Evolutionary conservation across 2,113 vertebrate genomes (phyloP).

Genomic region (Dryoscopus gambensis): DNA sequence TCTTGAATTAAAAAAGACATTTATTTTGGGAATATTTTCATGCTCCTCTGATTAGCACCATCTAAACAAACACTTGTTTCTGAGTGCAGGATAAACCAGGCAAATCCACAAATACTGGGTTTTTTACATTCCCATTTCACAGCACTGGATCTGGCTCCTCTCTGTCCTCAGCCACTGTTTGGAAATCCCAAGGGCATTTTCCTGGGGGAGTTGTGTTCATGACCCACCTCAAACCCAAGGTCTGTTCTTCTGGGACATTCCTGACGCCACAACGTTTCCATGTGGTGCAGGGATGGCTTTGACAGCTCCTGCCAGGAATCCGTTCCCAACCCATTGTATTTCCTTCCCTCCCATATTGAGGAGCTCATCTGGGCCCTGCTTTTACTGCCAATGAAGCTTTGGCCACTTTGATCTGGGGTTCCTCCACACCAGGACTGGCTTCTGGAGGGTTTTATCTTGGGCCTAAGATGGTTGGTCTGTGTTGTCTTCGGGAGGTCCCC

Average conservation of each 20-base stretch:
- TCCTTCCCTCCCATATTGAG: not conserved
- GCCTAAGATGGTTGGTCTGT: rapidly evolving
- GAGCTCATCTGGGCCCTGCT: not conserved
- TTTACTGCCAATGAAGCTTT: not conserved
- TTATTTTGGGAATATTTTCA: not conserved
- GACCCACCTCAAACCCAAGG: not conserved
- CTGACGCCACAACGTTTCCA: not conserved
- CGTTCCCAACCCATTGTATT: not conserved
- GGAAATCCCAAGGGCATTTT: not conserved
- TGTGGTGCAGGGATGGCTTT: not conserved
- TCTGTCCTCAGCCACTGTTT: not conserved
- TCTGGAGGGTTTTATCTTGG: not conserved
- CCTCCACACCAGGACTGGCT: not conserved
- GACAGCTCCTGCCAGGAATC: not conserved
- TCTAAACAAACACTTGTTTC: not conserved
- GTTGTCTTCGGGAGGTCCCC: not conserved
- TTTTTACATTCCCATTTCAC: not conserved
- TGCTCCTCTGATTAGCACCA: not conserved
- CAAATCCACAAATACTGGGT: not conserved
- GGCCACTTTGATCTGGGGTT: not conserved
- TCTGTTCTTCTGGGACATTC: not conserved
- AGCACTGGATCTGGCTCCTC: not conserved
- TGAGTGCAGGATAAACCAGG: not conserved
- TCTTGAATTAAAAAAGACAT: not conserved
- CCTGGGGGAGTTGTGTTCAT: not conserved